Evolutionary conservation across 1,140 invertebrate genomes (phyloP), one percentile per base, ranked within the genome.

Genomic region (Eupristina koningsbergeri): DNA sequence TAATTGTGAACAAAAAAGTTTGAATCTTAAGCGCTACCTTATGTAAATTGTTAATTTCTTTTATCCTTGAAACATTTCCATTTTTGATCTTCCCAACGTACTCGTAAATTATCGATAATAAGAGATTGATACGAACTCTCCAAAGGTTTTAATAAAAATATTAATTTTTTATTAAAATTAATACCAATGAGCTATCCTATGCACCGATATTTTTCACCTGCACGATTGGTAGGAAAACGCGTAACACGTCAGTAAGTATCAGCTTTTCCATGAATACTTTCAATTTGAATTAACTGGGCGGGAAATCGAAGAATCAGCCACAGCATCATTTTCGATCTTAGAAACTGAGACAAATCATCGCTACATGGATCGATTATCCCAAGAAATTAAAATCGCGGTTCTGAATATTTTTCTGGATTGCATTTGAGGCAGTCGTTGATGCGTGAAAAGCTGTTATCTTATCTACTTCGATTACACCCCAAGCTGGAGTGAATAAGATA

Each of bases 401-500:
- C n/a, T 50, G 8, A 50, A 50, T 41, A 34, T 50, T 50, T 50
- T 74, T 41, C 29, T 45, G 45, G 17, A 0, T n/a, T 26, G 17
- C 5, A 26, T 17, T 41, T 36, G 19, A 71, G 7, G 13, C 36
- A 26, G 31, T 58, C 19, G 31, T 0, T 34, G 29, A 61, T 58
- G 34, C 74, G 50, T 58, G 31, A 76, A 76, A 50, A 50, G 64
- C 45, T 47, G 45, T 41, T 69, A 80, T 80, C 78, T 80, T 80
- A 80, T 80, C 78, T 80, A 15, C 3, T 13, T 69, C 45, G 78
- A 69, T 69, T 69, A 53, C 64, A 80, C 64, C 78, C 64, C 64
- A 17, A 69, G 63, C 34, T 13, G 41, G 41, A 67, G n/a, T 31
- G 29, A 45, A 22, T 11, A 8, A 80, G 64, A 80, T 69, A 69